phyloP scores from a whole-genome alignment of 1,140 invertebrate genomes.

The Drosophila kepulauana region DNA sequence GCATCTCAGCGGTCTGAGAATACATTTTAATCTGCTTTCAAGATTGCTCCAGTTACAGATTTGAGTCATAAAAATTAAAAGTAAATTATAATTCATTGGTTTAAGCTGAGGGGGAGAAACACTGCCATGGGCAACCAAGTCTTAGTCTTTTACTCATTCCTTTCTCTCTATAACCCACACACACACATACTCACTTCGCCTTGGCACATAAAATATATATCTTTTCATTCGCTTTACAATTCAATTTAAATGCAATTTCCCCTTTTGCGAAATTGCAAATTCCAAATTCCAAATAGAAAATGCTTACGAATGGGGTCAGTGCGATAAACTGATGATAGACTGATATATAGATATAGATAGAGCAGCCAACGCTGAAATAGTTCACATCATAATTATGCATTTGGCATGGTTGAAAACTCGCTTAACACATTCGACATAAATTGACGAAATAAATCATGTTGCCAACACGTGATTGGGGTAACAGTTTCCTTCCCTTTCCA shows the following conservation, averaged over 20 bases:
- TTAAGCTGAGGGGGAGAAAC: not conserved
- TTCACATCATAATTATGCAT: conserved; percentile 72
- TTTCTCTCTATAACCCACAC: conserved; percentile 18
- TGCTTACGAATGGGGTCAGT: not conserved
- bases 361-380: not conserved
- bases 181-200: conserved; percentile 5
- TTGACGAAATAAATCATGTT: conserved; percentile 82
- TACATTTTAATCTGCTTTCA: not conserved
- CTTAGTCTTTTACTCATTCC: not conserved
- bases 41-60: not conserved
- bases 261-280: conserved; percentile 71
- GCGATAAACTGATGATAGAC: not conserved
- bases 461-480: conserved; percentile 67
- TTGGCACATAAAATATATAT: conserved; percentile 33
- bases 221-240: conserved; percentile 67
- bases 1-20: not conserved
- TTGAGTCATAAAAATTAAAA: not conserved
- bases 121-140: not conserved
- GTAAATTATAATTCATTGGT: not conserved
- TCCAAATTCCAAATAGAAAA: conserved; percentile 46
- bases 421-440: conserved; percentile 72
- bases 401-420: conserved; percentile 67
- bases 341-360: not conserved
- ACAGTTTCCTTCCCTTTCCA: conserved; percentile 4
- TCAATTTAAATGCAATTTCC: conserved; percentile 82